These are phyloP conservation scores for Podiceps cristatus DNA, from an alignment of 2,113 vertebrate species.

Conservation along the genomic window DNA sequence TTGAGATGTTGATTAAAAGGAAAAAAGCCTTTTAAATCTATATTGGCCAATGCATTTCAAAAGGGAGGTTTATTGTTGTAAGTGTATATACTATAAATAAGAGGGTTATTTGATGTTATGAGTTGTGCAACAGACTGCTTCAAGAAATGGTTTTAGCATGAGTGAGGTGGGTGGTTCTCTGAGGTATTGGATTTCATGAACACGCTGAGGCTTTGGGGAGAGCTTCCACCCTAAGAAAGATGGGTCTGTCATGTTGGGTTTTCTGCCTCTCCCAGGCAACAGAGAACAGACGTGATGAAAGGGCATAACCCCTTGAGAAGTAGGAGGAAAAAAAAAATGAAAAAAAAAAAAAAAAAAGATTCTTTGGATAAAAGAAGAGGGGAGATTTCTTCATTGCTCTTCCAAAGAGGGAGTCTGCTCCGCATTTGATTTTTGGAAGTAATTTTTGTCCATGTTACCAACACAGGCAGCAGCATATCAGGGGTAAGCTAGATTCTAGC, in stretches of 20 bases:
- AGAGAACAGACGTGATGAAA: conserved; percentile 1
- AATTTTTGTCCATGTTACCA: not conserved
- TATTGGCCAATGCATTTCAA: conserved; percentile 45
- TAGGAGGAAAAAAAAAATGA: not conserved
- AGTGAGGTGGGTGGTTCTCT: conserved; percentile 44
- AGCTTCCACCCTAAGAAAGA: not conserved
- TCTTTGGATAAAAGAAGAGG: not conserved
- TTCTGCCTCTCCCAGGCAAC: not conserved
- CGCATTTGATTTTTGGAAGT: conserved; percentile 12
- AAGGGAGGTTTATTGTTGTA: conserved; percentile 45
- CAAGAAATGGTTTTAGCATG: conserved; percentile 42
- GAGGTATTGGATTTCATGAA: not conserved
- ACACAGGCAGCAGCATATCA: not conserved
- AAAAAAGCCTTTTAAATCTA: conserved; percentile 18
- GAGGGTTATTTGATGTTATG: conserved; percentile 48
- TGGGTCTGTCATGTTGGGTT: not conserved
- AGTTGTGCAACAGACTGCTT: conserved; percentile 11
- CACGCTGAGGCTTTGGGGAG: not conserved
- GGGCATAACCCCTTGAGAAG: not conserved
- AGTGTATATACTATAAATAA: conserved; percentile 61
- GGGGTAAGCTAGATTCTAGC: not conserved
- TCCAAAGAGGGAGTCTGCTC: not conserved
- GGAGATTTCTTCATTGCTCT: not conserved
- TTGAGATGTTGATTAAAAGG: conserved; percentile 22
- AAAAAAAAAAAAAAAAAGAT: no score